phyloP scores from a whole-genome alignment of 2,113 vertebrate genomes.

The Rhinopomastus cyanomelas region DNA sequence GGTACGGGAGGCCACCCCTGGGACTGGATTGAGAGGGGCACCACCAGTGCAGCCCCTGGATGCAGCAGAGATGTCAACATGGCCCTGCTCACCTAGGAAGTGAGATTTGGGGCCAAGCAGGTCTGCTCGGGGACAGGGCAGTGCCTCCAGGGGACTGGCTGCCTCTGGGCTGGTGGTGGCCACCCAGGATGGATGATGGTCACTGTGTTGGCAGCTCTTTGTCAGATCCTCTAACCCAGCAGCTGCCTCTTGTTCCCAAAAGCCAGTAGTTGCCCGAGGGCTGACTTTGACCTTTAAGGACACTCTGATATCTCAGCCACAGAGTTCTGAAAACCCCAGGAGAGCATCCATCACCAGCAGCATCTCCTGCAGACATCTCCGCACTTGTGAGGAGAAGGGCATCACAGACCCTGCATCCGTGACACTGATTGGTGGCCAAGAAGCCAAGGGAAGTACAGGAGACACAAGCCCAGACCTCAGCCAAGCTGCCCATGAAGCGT shows the following conservation, averaged over 20 bases:
- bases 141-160: background rate
- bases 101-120: fast-evolving
- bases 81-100: fast-evolving
- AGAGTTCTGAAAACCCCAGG: background rate
- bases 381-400: background rate
- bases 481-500: fast-evolving
- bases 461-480: background rate
- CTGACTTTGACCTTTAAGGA: background rate
- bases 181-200: fast-evolving
- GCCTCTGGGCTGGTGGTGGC: background rate
- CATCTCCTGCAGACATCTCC: background rate
- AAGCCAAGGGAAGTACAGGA: background rate
- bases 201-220: fast-evolving
- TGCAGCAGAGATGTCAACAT: fast-evolving
- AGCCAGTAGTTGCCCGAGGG: fast-evolving
- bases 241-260: background rate
- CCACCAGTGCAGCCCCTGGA: background rate
- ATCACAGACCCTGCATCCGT: background rate
- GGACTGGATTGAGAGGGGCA: background rate
- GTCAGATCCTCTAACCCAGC: background rate
- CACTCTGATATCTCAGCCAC: background rate
- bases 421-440: fast-evolving
- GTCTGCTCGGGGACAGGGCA: background rate
- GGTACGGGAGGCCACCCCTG: background rate
- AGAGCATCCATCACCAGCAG: background rate